Percentiles rank a stretch among this genome's conserved stretches.
phyloP scores from a whole-genome alignment of 2,113 vertebrate species.

The Laterallus jamaicensis region DNA sequence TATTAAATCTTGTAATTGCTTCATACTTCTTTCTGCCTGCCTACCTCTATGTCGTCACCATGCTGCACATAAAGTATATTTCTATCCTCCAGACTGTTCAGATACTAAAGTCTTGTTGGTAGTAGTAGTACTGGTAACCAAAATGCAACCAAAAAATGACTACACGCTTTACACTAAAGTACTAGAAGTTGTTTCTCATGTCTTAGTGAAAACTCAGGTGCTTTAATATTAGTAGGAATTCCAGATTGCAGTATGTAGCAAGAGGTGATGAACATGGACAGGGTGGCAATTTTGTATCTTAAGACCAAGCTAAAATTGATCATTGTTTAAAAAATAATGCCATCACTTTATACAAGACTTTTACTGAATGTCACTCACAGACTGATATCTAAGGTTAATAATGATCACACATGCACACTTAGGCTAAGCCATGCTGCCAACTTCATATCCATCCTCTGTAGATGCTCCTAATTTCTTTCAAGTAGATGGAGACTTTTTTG shows the following conservation, averaged over 20 bases:
- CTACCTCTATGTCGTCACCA: neutral
- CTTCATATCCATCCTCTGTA: neutral
- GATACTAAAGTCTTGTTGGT: too few species aligned
- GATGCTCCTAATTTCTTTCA: rapidly evolving
- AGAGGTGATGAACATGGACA: neutral
- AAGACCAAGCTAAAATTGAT: neutral
- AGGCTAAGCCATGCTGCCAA: neutral
- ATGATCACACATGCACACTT: neutral
- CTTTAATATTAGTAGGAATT: neutral
- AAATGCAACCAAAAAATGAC: too few species aligned
- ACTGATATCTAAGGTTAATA: neutral
- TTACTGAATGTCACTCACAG: neutral
- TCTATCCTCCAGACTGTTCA: neutral
- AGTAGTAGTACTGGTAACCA: too few species aligned
- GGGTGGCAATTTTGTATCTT: neutral
- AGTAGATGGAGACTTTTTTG: neutral
- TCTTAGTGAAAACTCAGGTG: neutral
- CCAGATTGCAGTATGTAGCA: neutral
- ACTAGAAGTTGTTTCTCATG: neutral
- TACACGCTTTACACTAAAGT: neutral
- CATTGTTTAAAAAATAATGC: neutral
- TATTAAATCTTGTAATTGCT: neutral
- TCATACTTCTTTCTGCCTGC: neutral
- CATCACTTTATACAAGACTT: neutral
- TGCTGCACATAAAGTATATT: neutral